Conservation (phyloP, 2,113 vertebrate genomes). For the Rafetus swinhoei region DNA sequence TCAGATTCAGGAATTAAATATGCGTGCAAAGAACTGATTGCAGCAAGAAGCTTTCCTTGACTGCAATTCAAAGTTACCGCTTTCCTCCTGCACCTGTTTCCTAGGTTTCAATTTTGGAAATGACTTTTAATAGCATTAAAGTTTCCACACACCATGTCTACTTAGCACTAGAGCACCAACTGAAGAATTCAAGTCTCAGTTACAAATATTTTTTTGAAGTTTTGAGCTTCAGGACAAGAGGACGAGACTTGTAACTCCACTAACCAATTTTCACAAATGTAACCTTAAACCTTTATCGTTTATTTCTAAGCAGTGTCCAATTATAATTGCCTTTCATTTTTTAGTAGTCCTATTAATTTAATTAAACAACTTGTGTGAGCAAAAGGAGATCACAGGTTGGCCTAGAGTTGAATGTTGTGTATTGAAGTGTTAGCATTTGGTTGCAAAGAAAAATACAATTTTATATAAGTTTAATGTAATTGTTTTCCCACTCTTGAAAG, state of each 20-base stretch:
- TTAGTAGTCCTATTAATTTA: neutral
- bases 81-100: neutral
- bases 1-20: neutral
- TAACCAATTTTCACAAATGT: constrained; percentile 52
- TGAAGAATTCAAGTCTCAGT: neutral
- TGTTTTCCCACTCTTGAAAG: constrained; percentile 65
- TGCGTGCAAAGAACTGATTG: neutral
- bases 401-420: constrained; percentile 65
- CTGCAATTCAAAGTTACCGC: neutral
- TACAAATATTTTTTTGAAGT: constrained; percentile 6
- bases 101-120: constrained; percentile 25
- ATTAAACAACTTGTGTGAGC: constrained; percentile 39
- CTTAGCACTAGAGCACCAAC: constrained; percentile 38
- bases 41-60: neutral
- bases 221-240: constrained; percentile 23
- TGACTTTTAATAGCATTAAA: neutral
- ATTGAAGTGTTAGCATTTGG: constrained; percentile 51
- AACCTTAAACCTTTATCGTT: neutral
- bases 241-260: constrained; percentile 41
- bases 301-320: constrained; percentile 42
- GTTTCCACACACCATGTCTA: constrained; percentile 4
- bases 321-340: constrained; percentile 54
- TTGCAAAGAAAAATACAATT: constrained; percentile 71
- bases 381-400: constrained; percentile 48
- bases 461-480: constrained; percentile 66